These are phyloP conservation scores for Pelecanoides urinatrix DNA, from an alignment of 2,113 vertebrate species.

Conservation along the genomic window DNA sequence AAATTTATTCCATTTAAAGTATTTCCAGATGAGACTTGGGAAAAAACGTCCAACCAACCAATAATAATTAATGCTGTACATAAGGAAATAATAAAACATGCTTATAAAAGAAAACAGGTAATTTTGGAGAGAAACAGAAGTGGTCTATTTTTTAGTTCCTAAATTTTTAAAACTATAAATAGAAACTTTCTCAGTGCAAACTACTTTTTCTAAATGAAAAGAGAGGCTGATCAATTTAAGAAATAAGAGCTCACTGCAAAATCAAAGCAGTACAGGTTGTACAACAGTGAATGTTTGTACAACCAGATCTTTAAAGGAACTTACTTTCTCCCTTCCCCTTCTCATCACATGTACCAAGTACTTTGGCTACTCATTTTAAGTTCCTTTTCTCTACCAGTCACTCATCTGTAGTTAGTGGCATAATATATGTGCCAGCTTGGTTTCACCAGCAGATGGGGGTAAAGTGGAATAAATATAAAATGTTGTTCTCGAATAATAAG, in stretches of 20 bases:
- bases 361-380: neutral
- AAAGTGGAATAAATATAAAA: slow-evolving; percentile 3
- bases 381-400: neutral
- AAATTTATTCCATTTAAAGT: neutral
- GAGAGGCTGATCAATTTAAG: neutral
- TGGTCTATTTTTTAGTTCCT: neutral
- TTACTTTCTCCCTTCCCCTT: neutral
- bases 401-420: neutral
- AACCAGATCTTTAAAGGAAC: neutral
- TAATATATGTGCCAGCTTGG: neutral
- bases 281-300: neutral
- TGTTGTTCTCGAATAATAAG: neutral
- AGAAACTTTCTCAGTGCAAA: neutral
- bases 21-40: neutral
- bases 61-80: neutral
- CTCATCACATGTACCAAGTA: neutral
- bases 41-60: neutral
- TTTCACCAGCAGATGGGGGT: slow-evolving; percentile 34
- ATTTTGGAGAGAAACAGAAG: neutral
- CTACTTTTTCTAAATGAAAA: neutral
- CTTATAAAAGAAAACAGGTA: neutral
- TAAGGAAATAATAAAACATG: neutral
- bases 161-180: neutral
- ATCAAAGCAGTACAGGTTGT: neutral
- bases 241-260: neutral